Percentiles rank a stretch among this genome's conserved stretches.
phyloP scores from a whole-genome alignment of 2,113 vertebrate species.

The Phylloscopus trochilus region DNA sequence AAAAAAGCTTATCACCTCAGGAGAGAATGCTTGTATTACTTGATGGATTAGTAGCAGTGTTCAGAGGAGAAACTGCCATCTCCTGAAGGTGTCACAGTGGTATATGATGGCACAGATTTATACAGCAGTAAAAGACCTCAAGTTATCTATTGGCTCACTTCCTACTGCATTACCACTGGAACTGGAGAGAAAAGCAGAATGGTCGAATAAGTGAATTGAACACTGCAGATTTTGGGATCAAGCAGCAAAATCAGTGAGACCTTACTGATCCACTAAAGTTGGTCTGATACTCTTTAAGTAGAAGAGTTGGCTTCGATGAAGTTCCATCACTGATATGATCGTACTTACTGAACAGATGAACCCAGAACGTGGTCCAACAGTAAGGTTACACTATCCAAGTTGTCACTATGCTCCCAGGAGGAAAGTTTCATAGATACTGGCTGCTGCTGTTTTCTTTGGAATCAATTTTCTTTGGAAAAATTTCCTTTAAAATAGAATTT shows the following conservation, averaged over 20 bases:
- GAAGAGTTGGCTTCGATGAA: not conserved
- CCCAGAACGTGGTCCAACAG: not conserved
- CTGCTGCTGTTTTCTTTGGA: not conserved
- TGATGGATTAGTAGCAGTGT: not conserved
- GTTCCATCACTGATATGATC: not conserved
- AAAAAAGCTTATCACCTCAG: not conserved
- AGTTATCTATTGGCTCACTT: not conserved
- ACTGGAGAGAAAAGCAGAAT: not conserved
- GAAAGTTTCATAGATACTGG: not conserved
- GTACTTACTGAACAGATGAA: not conserved
- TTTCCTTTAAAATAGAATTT: not conserved
- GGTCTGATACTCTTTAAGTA: not conserved
- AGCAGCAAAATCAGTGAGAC: not conserved
- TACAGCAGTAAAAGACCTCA: not conserved
- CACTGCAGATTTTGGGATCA: not conserved
- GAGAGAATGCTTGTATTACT: not conserved
- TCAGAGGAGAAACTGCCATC: not conserved
- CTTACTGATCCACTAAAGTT: not conserved
- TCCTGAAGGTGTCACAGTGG: not conserved
- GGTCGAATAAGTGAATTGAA: not conserved
- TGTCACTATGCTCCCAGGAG: not conserved
- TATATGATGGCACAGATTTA: not conserved
- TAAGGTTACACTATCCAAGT: not conserved
- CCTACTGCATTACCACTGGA: not conserved
- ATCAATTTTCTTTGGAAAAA: not conserved